Conservation (phyloP, 2,888 invertebrate genomes). For the Himalopsyche anomala region DNA sequence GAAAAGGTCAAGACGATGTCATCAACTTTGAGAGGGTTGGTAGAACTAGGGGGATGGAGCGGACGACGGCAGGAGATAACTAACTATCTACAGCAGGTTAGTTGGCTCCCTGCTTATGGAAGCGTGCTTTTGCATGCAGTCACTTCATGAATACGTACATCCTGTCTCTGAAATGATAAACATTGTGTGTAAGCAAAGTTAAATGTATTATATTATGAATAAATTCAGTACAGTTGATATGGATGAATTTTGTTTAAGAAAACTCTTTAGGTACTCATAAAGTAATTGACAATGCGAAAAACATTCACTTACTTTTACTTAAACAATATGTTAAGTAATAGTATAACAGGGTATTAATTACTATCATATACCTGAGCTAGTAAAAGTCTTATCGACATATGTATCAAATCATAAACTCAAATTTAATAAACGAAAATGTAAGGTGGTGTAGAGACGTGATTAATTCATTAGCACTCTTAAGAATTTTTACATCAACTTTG, state of each 20-base stretch:
- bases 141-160: slow-evolving; percentile 27
- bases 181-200: background rate
- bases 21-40: slow-evolving; percentile 9
- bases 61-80: background rate
- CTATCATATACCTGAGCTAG: too few species aligned
- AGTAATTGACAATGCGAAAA: too few species aligned
- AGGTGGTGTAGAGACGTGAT: too few species aligned
- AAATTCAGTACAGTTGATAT: background rate
- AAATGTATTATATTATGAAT: background rate
- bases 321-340: too few species aligned
- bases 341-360: too few species aligned
- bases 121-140: slow-evolving; percentile 34
- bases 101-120: slow-evolving; percentile 28
- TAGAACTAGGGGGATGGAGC: background rate
- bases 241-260: background rate
- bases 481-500: too few species aligned
- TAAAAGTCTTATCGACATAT: too few species aligned
- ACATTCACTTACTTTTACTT: too few species aligned
- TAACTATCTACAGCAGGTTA: slow-evolving; percentile 34
- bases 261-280: too few species aligned
- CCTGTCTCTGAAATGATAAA: slow-evolving; percentile 24
- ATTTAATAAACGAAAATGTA: too few species aligned
- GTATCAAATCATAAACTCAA: too few species aligned
- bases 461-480: too few species aligned
- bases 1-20: slow-evolving; percentile 38